A percentile compares a stretch with the other conserved stretches of the same genome.
Evolutionary conservation across 2,888 invertebrate genomes (phyloP).

Genomic region (Pycnomerus fuliginosus): DNA sequence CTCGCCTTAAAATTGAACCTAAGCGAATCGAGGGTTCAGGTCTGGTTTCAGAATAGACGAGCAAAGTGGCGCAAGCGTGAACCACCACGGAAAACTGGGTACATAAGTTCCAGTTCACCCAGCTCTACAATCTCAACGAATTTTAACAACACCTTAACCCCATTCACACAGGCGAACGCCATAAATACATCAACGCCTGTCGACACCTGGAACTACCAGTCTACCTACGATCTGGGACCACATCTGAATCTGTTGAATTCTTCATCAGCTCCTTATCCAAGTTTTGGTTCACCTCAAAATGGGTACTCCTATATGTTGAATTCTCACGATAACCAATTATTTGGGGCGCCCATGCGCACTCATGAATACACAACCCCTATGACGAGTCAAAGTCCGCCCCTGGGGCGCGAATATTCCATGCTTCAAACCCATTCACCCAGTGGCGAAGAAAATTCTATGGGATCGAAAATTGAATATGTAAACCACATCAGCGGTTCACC

Average conservation of each 20-base stretch:
- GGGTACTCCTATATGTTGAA: conserved; percentile 65
- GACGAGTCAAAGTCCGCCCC: conserved; percentile 64
- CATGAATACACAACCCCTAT: conserved; percentile 61
- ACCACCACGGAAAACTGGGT: conserved; percentile 86
- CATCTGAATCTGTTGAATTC: conserved; percentile 74
- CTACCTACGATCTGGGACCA: conserved; percentile 74
- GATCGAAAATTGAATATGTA: conserved; percentile 52
- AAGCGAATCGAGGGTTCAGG: conserved; percentile 76
- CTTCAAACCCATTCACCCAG: conserved; percentile 63
- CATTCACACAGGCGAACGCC: conserved; percentile 56
- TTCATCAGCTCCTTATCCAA: conserved; percentile 62
- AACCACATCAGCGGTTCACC: conserved; percentile 54
- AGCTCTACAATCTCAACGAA: conserved; percentile 58
- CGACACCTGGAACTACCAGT: conserved; percentile 74
- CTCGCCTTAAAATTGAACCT: conserved; percentile 86
- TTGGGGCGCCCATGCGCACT: conserved; percentile 56
- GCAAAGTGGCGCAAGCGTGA: conserved; percentile 95
- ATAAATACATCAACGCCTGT: conserved; percentile 55
- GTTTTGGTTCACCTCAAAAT: conserved; percentile 62
- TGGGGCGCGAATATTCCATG: conserved; percentile 66
- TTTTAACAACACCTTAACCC: conserved; percentile 59
- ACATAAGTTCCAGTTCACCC: conserved; percentile 69
- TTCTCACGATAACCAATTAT: conserved; percentile 72
- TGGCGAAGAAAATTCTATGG: conserved; percentile 50
- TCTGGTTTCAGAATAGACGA: conserved; percentile 88